A percentile compares a stretch with the other conserved stretches of the same genome.
These are phyloP conservation scores for Thyatira batis DNA, from an alignment of 2,888 invertebrate species.

Conservation along the genomic window DNA sequence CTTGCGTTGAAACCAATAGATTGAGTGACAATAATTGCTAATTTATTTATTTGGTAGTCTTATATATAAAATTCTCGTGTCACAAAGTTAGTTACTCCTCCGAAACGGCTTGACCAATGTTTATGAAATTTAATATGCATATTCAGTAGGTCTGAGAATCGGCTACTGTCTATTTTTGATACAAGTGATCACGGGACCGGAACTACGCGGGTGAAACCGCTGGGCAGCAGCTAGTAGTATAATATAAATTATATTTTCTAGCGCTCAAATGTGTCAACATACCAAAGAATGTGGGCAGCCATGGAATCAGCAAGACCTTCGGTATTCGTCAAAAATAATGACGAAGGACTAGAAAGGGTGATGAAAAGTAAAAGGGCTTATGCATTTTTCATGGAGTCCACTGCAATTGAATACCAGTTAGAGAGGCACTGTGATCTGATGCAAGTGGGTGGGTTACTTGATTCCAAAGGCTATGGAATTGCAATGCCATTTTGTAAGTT, in stretches of 20 bases:
- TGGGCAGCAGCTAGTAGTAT: too few relatives aligned
- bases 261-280: conserved; percentile 94
- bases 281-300: conserved; percentile 95
- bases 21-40: too few relatives aligned
- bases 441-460: conserved; percentile 90
- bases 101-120: neutral
- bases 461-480: conserved; percentile 96
- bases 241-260: too few relatives aligned
- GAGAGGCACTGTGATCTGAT: conserved; percentile 92
- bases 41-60: too few relatives aligned
- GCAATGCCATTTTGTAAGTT: conserved; percentile 93
- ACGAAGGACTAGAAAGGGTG: conserved; percentile 94
- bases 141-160: too few relatives aligned
- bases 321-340: conserved; percentile 91
- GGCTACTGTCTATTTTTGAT: too few relatives aligned
- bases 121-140: neutral
- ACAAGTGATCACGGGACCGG: too few relatives aligned
- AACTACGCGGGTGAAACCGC: too few relatives aligned
- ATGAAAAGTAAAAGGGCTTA: conserved; percentile 89
- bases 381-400: conserved; percentile 98
- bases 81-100: too few relatives aligned
- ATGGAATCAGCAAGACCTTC: conserved; percentile 93
- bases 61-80: too few relatives aligned
- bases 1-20: too few relatives aligned
- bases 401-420: conserved; percentile 95